Conservation (phyloP, 2,888 invertebrate genomes). For the Nebria brevicollis region DNA sequence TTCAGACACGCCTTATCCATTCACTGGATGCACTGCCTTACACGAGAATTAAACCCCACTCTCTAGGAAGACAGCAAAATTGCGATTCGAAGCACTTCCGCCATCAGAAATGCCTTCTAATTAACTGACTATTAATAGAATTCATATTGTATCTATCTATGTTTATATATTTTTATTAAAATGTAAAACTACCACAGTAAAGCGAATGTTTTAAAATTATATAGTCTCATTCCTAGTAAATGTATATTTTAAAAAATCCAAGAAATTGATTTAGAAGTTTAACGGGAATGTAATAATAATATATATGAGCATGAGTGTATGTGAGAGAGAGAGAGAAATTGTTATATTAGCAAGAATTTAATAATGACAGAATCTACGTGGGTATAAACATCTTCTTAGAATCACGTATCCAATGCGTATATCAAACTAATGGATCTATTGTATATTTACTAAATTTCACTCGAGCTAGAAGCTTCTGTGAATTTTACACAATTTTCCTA, state of each 20-base stretch:
- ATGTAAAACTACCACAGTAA: too few species aligned
- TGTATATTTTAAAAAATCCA: neutral
- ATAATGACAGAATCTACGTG: neutral
- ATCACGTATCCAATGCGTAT: neutral
- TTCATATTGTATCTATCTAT: too few species aligned
- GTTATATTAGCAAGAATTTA: neutral
- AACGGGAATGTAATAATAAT: neutral
- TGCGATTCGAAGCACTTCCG: too few species aligned
- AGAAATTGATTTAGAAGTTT: neutral
- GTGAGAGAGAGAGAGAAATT: too few species aligned
- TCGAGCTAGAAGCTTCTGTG: neutral
- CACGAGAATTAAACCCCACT: neutral
- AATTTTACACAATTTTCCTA: neutral
- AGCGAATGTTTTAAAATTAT: neutral
- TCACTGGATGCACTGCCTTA: neutral
- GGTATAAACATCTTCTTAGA: neutral
- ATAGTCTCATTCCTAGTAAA: neutral
- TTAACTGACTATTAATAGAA: too few species aligned
- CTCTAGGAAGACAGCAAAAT: too few species aligned
- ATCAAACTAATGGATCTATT: neutral
- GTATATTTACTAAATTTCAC: neutral
- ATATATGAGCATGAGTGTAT: neutral
- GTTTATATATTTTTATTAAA: too few species aligned
- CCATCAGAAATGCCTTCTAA: too few species aligned
- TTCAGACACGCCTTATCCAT: constrained; percentile 27